Evolutionary conservation across 2,113 vertebrate genomes (phyloP).

Genomic region (Ariopsis seemanni): DNA sequence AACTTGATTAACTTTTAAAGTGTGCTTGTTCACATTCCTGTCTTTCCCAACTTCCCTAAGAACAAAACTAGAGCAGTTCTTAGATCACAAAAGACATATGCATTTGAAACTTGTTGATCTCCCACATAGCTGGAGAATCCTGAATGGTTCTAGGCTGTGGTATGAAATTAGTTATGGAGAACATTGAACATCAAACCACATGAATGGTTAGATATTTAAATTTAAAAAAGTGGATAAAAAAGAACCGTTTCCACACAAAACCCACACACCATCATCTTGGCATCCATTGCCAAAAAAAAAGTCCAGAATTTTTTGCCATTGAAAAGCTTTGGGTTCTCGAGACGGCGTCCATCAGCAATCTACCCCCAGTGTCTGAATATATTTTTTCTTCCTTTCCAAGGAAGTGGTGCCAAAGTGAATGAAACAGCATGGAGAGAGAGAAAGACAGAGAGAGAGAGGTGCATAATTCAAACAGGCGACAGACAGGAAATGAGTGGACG

Average conservation of each 20-base stretch:
- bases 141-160: background rate
- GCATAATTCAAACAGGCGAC: constrained; percentile 99
- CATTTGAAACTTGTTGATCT: background rate
- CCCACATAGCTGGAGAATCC: background rate
- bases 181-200: background rate
- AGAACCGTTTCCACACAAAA: background rate
- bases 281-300: background rate
- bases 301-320: constrained; percentile 50
- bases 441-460: constrained; percentile 76
- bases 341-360: constrained; percentile 80
- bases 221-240: background rate
- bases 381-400: constrained; percentile 71
- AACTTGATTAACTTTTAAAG: background rate
- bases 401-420: constrained; percentile 73
- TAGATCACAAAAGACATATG: background rate
- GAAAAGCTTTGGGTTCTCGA: constrained; percentile 55
- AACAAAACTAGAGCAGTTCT: background rate
- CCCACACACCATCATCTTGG: background rate
- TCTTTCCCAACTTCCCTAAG: background rate
- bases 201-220: background rate
- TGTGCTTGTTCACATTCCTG: background rate
- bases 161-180: background rate
- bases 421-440: constrained; percentile 35
- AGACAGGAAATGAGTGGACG: constrained; percentile 99
- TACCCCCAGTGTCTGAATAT: constrained; percentile 73